Evolutionary conservation across 2,797 vertebrate species (phyloP).

Genomic region (Onychomys torridus): DNA sequence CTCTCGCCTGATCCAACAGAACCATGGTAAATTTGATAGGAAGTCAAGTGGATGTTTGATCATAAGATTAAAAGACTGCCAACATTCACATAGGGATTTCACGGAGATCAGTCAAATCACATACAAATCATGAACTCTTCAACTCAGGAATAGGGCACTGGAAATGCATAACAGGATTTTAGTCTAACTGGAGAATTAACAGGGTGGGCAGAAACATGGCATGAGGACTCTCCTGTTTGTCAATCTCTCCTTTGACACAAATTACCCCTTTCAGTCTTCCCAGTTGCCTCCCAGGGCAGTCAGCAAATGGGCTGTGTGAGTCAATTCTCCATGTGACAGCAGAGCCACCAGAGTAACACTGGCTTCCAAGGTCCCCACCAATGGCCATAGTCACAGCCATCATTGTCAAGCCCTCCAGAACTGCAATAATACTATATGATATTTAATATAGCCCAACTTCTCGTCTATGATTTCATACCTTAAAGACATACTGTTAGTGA

Average conservation of each 20-base stretch:
- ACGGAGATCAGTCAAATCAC: not conserved
- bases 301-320: not conserved
- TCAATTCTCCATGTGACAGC: not conserved
- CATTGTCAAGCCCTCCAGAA: not conserved
- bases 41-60: conserved; percentile 20
- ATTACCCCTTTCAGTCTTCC: conserved; percentile 18
- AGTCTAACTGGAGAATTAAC: conserved; percentile 18
- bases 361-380: not conserved
- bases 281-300: not conserved
- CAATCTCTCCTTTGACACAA: conserved; percentile 1
- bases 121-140: not conserved
- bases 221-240: not conserved
- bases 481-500: conserved; percentile 11
- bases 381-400: not conserved
- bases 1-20: not conserved
- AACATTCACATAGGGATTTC: not conserved
- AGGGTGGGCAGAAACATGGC: not conserved
- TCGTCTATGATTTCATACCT: not conserved
- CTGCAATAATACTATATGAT: not conserved
- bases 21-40: not conserved
- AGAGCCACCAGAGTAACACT: not conserved
- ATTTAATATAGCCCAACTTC: not conserved
- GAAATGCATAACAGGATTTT: not conserved
- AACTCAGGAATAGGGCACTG: not conserved
- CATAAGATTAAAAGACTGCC: not conserved